phyloP scores from a whole-genome alignment of 1,140 invertebrate genomes.

The Orius insidiosus region DNA sequence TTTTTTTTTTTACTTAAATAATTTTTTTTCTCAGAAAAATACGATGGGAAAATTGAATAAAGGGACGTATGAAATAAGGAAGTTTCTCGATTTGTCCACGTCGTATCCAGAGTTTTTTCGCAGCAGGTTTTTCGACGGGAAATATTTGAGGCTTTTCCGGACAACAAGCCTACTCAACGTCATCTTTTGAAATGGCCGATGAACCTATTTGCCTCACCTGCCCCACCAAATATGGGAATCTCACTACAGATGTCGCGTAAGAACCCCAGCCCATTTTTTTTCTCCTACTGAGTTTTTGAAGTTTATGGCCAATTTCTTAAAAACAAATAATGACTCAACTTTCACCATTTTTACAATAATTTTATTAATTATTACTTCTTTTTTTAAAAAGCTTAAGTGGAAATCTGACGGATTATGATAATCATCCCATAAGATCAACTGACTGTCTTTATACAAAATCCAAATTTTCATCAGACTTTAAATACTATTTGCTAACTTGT shows the following conservation, averaged over 20 bases:
- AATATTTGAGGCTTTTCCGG: conserved; percentile 46
- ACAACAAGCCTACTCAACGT: conserved; percentile 42
- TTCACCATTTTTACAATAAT: no score
- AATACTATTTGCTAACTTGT: conserved; percentile 45
- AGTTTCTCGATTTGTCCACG: no score
- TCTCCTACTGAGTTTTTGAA: no score
- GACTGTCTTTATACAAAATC: conserved; percentile 22
- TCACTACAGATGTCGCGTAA: neutral
- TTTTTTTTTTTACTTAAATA: no score
- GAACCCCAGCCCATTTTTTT: neutral
- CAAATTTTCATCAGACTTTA: conserved; percentile 21
- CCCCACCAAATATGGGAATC: conserved; percentile 7
- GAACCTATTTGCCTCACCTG: conserved; percentile 19
- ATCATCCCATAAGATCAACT: conserved; percentile 17
- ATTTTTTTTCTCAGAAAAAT: no score
- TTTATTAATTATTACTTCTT: no score
- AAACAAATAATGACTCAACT: no score
- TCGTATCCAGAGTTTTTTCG: no score
- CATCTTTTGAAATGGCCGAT: conserved; percentile 39
- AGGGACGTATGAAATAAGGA: no score
- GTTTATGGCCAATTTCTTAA: no score
- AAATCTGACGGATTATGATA: conserved; percentile 7
- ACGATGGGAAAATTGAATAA: no score
- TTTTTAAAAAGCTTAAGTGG: neutral
- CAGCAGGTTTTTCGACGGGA: neutral